Conservation (phyloP, 2,888 invertebrate genomes). For the Sinohyriopsis cumingii region DNA sequence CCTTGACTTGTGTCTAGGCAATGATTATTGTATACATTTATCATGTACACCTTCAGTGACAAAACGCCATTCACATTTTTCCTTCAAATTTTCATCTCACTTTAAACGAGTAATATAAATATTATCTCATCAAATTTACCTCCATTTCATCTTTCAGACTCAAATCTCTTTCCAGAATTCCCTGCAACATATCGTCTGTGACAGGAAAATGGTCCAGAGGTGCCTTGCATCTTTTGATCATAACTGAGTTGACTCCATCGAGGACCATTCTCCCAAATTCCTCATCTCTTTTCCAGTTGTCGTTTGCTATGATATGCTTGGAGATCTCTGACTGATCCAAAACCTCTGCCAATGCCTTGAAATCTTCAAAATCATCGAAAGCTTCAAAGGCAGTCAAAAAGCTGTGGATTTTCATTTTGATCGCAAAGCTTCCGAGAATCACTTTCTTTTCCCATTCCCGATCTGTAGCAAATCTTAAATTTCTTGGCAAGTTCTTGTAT, state of each 20-base stretch:
- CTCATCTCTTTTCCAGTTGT: constrained; percentile 29
- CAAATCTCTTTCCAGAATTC: constrained; percentile 24
- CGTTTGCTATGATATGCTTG: constrained; percentile 12
- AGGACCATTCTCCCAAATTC: constrained; percentile 32
- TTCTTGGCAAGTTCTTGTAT: constrained; percentile 27
- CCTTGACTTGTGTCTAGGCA: no score
- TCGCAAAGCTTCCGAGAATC: constrained; percentile 19
- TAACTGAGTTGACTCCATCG: constrained; percentile 24
- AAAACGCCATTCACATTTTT: no score
- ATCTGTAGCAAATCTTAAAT: constrained; percentile 26
- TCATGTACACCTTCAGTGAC: no score
- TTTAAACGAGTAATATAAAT: no score
- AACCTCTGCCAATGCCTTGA: constrained; percentile 5
- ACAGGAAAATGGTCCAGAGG: constrained; percentile 27
- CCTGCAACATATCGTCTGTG: constrained; percentile 25
- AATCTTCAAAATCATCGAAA: constrained; percentile 30
- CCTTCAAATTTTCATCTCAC: no score
- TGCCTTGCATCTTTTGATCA: constrained; percentile 13
- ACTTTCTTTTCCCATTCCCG: constrained; percentile 31
- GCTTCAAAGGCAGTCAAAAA: constrained; percentile 26
- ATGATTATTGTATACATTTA: no score
- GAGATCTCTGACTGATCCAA: constrained; percentile 7
- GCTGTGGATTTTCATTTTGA: constrained; percentile 31
- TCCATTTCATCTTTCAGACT: constrained; percentile 28
- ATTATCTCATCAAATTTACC: constrained; percentile 6